Percentiles rank a stretch among this genome's conserved stretches.
These are phyloP conservation scores for Danio rerio DNA, from an alignment of 2,113 vertebrate genomes.

Conservation along the genomic window GRCz12tu NC_133180.1:73690001-73690500, in stretches of 20 bases:
- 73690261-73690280: conserved; percentile 47
- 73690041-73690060: conserved; percentile 69
- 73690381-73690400: conserved; percentile 9
- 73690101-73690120: conserved; percentile 71
- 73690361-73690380: conserved; percentile 36
- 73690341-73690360: conserved; percentile 13
- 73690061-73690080: conserved; percentile 68
- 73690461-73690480: conserved; percentile 44
- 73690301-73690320: conserved; percentile 28
- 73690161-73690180: conserved; percentile 47
- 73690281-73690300: conserved; percentile 26
- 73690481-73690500: conserved; percentile 57
- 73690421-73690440: neutral
- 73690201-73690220: conserved; percentile 58
- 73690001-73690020: conserved; percentile 72
- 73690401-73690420: conserved; percentile 6
- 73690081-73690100: conserved; percentile 68
- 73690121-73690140: conserved; percentile 70
- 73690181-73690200: conserved; percentile 30
- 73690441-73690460: conserved; percentile 49
- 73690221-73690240: conserved; percentile 56
- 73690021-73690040: conserved; percentile 78
- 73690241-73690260: conserved; percentile 53
- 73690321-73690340: neutral
- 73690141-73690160: conserved; percentile 61